Conservation (phyloP, 92 coral and sea anemone species). For the Palythoa heliodiscus region DNA sequence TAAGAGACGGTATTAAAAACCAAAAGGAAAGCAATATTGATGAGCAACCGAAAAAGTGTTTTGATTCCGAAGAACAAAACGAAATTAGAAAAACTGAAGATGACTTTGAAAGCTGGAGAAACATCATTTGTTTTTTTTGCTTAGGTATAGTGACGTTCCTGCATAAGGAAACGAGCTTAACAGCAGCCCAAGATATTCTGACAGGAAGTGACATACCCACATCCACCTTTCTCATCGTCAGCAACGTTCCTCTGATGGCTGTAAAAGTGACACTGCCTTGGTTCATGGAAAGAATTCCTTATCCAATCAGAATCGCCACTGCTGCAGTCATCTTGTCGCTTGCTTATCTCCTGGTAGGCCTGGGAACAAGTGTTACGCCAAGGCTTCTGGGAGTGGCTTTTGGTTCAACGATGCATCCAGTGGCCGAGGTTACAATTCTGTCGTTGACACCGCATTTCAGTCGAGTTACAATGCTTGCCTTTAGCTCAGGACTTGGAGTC, state of each 20-base stretch:
- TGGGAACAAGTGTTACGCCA: slow-evolving; percentile 19
- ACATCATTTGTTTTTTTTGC: slow-evolving; percentile 25
- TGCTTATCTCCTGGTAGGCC: slow-evolving; percentile 27
- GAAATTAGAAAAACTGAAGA: not conserved
- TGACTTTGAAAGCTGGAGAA: slow-evolving; percentile 25
- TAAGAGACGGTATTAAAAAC: not conserved
- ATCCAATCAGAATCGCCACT: not conserved
- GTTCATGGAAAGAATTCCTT: slow-evolving; percentile 13
- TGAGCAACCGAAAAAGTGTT: not conserved
- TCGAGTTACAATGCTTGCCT: slow-evolving; percentile 5
- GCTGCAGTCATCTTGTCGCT: slow-evolving; percentile 21
- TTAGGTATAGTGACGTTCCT: slow-evolving; percentile 12
- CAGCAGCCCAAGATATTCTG: slow-evolving; percentile 35
- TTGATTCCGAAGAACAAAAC: not conserved
- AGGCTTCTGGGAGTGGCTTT: slow-evolving; percentile 14
- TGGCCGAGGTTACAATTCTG: slow-evolving; percentile 13
- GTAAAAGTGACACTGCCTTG: slow-evolving; percentile 20
- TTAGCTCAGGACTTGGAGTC: slow-evolving; percentile 25
- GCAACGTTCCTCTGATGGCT: slow-evolving; percentile 8
- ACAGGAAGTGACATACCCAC: slow-evolving; percentile 34
- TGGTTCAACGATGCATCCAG: not conserved
- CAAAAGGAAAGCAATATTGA: not conserved
- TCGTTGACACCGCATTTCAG: slow-evolving; percentile 17
- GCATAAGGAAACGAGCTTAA: slow-evolving; percentile 18
- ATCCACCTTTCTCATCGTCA: slow-evolving; percentile 18